Evolutionary conservation across 37 sponge, comb jelly and placozoan genomes (phyloP), one percentile per base, ranked within the genome.

Genomic region (Hexactinellida sp.): DNA sequence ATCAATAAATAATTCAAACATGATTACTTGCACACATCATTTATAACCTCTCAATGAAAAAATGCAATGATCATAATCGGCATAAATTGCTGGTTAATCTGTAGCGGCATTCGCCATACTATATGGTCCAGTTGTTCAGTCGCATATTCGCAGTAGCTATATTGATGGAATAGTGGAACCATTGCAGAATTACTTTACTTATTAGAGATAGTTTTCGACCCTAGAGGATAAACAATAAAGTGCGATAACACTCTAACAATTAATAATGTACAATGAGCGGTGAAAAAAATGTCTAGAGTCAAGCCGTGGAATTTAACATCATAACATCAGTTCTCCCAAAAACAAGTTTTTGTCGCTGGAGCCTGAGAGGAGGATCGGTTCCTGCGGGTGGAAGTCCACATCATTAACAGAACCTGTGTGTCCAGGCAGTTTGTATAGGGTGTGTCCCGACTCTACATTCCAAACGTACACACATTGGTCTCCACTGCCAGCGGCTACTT

Each of bases 381-480:
- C 96, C 0, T 92, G 90, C 36, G 99, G 99, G 36, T 98, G 99
- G 41, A 95, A 98, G 38, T 95, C 89, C 24, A 98, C 96, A 84
- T 95, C 99, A 84, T 98, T 98, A 21, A 98, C 91, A 36, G 94
- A 92, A 7, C 99, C 99, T 19, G 55, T 37, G 87, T 98, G 99
- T 32, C 99, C 99, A 1, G 99, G 99, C 19, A 98, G 89, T 86
- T 93, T 92, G 89, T 95, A 98, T 0, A 91, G 55, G 38, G 95
- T 83, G 35, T 88, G 54, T 36, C 94, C 84, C 5, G 88, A 90
- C 54, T 94, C 89, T 24, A 93, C 84, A 85, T 98, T 94, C 99
- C 99, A 98, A 0, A 98, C 90, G 84, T 95, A 98, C 54, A 98
- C 99, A 89, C 91, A 95, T 94, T 95, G 94, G 87, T 96, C 97